Conservation (phyloP, 2,888 invertebrate species). For the Dioctria rufipes region DNA sequence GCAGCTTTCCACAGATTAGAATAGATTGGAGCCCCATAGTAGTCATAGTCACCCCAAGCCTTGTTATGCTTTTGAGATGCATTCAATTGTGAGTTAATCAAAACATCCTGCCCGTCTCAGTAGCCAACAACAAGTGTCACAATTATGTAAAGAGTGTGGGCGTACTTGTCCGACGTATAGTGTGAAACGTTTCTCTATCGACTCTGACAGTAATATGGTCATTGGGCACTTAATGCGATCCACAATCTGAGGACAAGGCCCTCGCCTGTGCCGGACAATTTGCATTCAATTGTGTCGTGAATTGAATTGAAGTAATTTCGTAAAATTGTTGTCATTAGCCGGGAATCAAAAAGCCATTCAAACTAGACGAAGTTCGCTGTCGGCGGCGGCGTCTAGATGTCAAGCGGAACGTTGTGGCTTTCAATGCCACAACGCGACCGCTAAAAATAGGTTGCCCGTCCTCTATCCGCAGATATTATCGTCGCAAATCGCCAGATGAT, state of each 20-base stretch:
- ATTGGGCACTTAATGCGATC: neutral
- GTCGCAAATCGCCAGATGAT: constrained; percentile 39
- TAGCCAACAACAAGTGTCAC: constrained; percentile 35
- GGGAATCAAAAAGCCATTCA: constrained; percentile 42
- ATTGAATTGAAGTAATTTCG: constrained; percentile 49
- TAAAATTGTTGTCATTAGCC: constrained; percentile 41
- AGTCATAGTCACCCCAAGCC: neutral
- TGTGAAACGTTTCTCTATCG: neutral
- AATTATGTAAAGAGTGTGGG: constrained; percentile 22
- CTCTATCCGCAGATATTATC: neutral
- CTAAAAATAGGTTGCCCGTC: constrained; percentile 5
- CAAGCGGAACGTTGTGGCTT: constrained; percentile 39
- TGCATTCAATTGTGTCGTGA: constrained; percentile 37
- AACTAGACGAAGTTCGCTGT: neutral
- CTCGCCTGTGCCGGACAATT: constrained; percentile 9
- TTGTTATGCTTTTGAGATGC: constrained; percentile 13
- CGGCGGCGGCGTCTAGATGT: constrained; percentile 42
- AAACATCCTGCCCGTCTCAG: constrained; percentile 30
- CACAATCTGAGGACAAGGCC: constrained; percentile 9
- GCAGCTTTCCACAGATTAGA: neutral
- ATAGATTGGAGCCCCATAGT: neutral
- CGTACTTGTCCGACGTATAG: constrained; percentile 13
- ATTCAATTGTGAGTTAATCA: constrained; percentile 20
- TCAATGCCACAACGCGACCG: constrained; percentile 3
- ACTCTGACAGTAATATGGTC: neutral